Conservation (phyloP, 2,888 invertebrate genomes). For the Lasioglossum vierecki region DNA sequence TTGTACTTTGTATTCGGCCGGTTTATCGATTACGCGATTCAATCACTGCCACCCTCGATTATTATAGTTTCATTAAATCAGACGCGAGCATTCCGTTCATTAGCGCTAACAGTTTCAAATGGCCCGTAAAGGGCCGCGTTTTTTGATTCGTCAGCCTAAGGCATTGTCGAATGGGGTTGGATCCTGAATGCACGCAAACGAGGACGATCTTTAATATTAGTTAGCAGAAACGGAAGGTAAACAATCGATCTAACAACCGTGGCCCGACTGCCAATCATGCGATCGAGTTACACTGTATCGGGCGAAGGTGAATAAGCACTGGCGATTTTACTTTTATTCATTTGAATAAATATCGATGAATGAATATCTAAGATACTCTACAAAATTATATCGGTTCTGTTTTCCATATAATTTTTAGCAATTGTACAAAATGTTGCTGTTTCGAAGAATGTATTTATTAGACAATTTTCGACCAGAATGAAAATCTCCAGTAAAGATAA, state of each 20-base stretch:
- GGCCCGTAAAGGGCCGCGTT: conserved; percentile 15
- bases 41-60: conserved; percentile 19
- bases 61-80: conserved; percentile 27
- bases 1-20: too few relatives aligned
- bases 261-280: conserved; percentile 32
- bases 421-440: background rate
- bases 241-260: conserved; percentile 66
- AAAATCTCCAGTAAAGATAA: background rate
- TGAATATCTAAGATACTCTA: background rate
- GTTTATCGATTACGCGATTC: conserved; percentile 3
- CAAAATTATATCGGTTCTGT: background rate
- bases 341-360: too few relatives aligned
- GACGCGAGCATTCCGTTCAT: conserved; percentile 28
- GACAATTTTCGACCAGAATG: background rate
- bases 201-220: conserved; percentile 68
- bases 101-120: conserved; percentile 49
- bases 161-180: conserved; percentile 39
- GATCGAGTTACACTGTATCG: conserved; percentile 34
- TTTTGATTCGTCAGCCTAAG: conserved; percentile 45
- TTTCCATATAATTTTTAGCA: background rate
- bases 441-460: background rate
- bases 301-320: conserved; percentile 44
- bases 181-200: conserved; percentile 64
- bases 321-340: conserved; percentile 29
- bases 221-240: conserved; percentile 60